Base-by-base conservation (phyloP, 2,797 vertebrate species). In the Darevskia mixta region DNA sequence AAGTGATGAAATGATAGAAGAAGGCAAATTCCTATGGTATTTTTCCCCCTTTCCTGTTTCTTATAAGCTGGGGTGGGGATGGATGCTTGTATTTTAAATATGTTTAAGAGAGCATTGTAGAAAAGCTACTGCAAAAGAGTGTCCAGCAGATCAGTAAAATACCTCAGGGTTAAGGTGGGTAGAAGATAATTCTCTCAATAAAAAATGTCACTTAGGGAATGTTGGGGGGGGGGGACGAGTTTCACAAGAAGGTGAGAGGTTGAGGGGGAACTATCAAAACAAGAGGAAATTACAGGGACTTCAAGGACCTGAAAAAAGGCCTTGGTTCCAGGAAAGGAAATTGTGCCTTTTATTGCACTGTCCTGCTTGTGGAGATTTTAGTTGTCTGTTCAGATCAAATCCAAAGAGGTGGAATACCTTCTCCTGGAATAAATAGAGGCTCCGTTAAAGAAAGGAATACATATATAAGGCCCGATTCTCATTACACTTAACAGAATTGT, bases 71-170 rank as follows among this genome's bases (percentile, higher is more conserved):
- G 49, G 3, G 49, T 55, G 49, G 49, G 49, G 49, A 15, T 55
- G 49, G 49, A 94, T 89, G 95, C 90, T 96, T 89, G 90, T 87
- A 90, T 89, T 87, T 91, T 89, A 88, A 89, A 92, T 75, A 89
- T 87, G 88, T 87, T 95, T 93, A 89, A 84, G 87, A 92, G 72
- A 88, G 79, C 76, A 86, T 89, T 92, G 94, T 86, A 91, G 80
- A 89, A 95, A 94, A 89, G 3, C 27, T 87, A 87, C 94, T 92
- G 93, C 89, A 93, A 86, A 93, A 88, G 95, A 91, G 92, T 94
- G 90, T 86, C 86, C 86, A 94, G 43, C 84, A 91, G 29, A 3
- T 80, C 66, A 94, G 17, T 79, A 88, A 92, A 91, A 90, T 79
- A 32, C 73, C 89, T 90, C 82, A 87, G 25, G 64, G 23, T 61